phyloP scores from a whole-genome alignment of 2,113 vertebrate genomes.

The Thunnus thynnus region DNA sequence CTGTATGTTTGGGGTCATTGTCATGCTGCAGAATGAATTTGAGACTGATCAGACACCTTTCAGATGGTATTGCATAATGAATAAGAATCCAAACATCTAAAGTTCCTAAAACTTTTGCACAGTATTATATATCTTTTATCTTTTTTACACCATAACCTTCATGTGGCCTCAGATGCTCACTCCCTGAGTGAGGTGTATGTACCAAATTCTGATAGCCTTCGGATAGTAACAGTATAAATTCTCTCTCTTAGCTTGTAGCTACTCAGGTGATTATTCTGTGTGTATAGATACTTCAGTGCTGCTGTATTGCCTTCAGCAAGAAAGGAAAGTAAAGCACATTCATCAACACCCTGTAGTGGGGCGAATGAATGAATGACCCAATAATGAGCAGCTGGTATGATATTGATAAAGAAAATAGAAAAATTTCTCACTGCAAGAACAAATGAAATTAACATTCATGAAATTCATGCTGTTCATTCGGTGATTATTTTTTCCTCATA shows the following conservation, averaged over 20 bases:
- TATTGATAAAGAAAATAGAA: constrained; percentile 27
- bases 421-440: constrained; percentile 31
- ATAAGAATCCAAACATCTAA: too few relatives aligned
- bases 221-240: background rate
- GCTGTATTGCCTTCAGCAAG: background rate
- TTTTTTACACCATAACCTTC: background rate
- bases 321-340: constrained; percentile 3
- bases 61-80: too few relatives aligned
- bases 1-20: too few relatives aligned
- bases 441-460: constrained; percentile 45
- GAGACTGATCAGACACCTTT: too few relatives aligned
- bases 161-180: background rate
- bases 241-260: background rate
- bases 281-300: background rate
- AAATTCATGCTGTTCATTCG: constrained; percentile 27
- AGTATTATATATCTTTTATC: too few relatives aligned
- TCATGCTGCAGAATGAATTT: too few relatives aligned
- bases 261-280: constrained; percentile 34
- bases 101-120: too few relatives aligned
- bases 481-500: constrained; percentile 3
- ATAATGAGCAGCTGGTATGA: constrained; percentile 39
- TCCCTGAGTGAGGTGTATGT: background rate
- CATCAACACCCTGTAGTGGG: constrained; percentile 8
- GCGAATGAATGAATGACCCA: constrained; percentile 21
- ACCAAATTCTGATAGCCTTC: background rate